phyloP scores from a whole-genome alignment of 2,797 vertebrate species.

The Botia kubotai region DNA sequence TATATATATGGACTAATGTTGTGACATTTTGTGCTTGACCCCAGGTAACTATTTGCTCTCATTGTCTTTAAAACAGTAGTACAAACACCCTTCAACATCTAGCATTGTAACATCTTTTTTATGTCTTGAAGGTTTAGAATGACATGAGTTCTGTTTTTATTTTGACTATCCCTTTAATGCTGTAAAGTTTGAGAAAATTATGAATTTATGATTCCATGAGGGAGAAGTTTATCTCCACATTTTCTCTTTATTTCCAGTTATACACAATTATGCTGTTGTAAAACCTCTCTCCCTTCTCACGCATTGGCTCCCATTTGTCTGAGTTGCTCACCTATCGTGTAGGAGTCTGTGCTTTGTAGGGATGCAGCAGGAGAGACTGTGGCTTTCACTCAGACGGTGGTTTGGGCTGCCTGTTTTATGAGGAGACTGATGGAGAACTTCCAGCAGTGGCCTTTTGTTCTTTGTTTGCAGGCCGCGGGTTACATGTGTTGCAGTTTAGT shows the following conservation, averaged over 20 bases:
- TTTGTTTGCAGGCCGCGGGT: conserved; percentile 60
- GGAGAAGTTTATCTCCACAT: background rate
- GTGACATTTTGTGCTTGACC: background rate
- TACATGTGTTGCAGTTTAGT: conserved; percentile 65
- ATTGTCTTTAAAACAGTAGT: background rate
- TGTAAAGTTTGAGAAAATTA: background rate
- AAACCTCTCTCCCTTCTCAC: background rate
- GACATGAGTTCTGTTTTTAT: background rate
- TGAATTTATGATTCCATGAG: background rate
- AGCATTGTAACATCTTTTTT: background rate
- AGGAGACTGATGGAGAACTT: conserved; percentile 57
- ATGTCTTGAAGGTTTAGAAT: background rate
- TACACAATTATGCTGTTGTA: background rate
- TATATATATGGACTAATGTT: background rate
- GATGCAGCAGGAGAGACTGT: conserved; percentile 49
- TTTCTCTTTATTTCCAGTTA: background rate
- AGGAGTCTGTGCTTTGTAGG: conserved; percentile 14
- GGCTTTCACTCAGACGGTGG: conserved; percentile 56
- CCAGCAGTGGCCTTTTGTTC: conserved; percentile 62
- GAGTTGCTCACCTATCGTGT: conserved; percentile 31
- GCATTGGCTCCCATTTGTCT: conserved; percentile 13
- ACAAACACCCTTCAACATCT: background rate
- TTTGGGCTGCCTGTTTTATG: conserved; percentile 55
- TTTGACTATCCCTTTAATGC: background rate
- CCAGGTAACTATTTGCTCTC: background rate